These are phyloP conservation scores for Dasyornis broadbenti DNA, from an alignment of 2,113 vertebrate genomes.

Conservation along the genomic window DNA sequence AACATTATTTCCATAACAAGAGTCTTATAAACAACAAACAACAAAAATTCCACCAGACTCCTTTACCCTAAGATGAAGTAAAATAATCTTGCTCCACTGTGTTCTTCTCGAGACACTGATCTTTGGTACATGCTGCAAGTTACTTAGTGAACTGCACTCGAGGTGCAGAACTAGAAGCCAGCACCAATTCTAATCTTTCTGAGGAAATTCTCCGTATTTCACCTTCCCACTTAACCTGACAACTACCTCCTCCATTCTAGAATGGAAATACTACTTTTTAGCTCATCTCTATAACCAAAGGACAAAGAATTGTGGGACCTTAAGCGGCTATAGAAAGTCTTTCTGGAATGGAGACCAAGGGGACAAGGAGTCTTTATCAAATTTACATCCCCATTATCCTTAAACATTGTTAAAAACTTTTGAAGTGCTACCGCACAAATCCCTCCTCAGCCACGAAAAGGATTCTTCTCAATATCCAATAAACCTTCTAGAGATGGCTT, in stretches of 20 bases:
- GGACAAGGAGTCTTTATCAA: background rate
- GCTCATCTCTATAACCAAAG: background rate
- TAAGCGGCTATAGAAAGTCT: background rate
- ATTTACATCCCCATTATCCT: background rate
- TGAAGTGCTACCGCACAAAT: background rate
- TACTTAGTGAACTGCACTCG: background rate
- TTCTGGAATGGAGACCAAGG: background rate
- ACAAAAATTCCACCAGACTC: background rate
- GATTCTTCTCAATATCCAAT: background rate
- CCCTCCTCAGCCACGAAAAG: background rate
- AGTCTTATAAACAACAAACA: background rate
- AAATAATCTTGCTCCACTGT: background rate
- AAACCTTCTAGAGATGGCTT: background rate
- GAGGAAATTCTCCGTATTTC: background rate
- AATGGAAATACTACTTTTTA: background rate
- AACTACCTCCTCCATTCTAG: background rate
- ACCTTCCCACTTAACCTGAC: background rate
- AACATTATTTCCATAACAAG: background rate
- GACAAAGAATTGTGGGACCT: background rate
- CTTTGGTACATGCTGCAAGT: background rate
- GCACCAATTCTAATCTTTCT: background rate
- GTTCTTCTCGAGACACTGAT: background rate
- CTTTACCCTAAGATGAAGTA: background rate
- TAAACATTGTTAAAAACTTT: background rate
- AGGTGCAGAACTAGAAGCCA: background rate